Evolutionary conservation across 2,797 vertebrate genomes (phyloP).

Genomic region (Trachops cirrhosus): DNA sequence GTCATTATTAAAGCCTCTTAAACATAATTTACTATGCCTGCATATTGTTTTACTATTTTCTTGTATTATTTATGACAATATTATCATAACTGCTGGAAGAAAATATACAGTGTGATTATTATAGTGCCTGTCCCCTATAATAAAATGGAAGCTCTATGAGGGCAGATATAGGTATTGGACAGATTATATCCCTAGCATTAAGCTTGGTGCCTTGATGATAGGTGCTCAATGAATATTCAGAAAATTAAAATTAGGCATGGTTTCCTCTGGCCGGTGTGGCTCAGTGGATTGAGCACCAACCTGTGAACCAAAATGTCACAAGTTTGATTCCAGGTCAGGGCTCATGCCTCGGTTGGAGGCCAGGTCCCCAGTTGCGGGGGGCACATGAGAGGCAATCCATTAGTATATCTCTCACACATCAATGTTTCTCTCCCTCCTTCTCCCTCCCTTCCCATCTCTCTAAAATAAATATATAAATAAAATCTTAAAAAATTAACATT

Average conservation of each 20-base stretch:
- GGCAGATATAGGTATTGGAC: not conserved
- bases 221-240: not conserved
- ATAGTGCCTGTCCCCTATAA: not conserved
- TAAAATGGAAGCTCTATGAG: not conserved
- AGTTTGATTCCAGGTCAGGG: no score
- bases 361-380: no score
- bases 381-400: no score
- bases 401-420: no score
- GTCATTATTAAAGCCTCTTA: not conserved
- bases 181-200: not conserved
- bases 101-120: not conserved
- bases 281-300: no score
- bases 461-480: no score
- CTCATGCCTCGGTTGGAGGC: no score
- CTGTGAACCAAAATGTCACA: no score
- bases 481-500: not conserved
- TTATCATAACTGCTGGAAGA: not conserved
- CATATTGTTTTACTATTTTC: slow-evolving; percentile 1
- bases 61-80: not conserved
- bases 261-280: not conserved
- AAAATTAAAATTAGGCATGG: not conserved
- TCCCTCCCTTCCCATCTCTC: no score
- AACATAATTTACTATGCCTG: not conserved
- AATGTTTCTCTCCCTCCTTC: no score
- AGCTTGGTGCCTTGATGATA: not conserved